Percentiles rank a stretch among this genome's conserved stretches.
Evolutionary conservation across 1,140 invertebrate genomes (phyloP).

Genomic region (Caenorhabditis remanei): DNA sequence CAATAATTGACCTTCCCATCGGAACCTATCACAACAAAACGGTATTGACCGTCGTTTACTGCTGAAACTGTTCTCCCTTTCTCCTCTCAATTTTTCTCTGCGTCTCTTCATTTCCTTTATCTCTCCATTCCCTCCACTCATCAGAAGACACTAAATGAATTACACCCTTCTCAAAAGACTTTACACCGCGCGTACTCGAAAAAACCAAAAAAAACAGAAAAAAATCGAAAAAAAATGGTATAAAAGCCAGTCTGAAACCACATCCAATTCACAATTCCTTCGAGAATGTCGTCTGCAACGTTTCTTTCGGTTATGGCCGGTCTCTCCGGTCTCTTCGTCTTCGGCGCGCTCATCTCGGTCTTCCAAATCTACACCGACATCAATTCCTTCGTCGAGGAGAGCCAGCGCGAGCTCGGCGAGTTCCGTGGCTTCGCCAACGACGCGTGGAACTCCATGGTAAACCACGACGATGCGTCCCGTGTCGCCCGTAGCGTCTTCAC

Average conservation of each 20-base stretch:
- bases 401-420: constrained; percentile 56
- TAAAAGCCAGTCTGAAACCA: not conserved
- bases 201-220: not conserved
- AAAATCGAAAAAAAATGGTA: not conserved
- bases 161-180: no score
- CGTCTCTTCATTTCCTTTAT: no score
- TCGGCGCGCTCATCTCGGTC: constrained; percentile 60
- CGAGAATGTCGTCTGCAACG: constrained; percentile 28
- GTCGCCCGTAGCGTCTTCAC: constrained; percentile 29
- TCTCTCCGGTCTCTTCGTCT: constrained; percentile 42
- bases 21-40: no score
- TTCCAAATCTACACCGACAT: constrained; percentile 63
- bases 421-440: constrained; percentile 59
- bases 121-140: no score
- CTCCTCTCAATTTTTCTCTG: no score
- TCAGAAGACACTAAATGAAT: no score
- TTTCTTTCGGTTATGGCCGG: constrained; percentile 10
- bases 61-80: no score
- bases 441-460: constrained; percentile 57
- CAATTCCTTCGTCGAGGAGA: constrained; percentile 62
- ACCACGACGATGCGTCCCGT: constrained; percentile 25
- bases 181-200: not conserved
- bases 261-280: not conserved
- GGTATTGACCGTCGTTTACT: no score
- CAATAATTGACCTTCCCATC: no score